Conservation (phyloP, 2,888 invertebrate species). For the Meteorus cinctellus region DNA sequence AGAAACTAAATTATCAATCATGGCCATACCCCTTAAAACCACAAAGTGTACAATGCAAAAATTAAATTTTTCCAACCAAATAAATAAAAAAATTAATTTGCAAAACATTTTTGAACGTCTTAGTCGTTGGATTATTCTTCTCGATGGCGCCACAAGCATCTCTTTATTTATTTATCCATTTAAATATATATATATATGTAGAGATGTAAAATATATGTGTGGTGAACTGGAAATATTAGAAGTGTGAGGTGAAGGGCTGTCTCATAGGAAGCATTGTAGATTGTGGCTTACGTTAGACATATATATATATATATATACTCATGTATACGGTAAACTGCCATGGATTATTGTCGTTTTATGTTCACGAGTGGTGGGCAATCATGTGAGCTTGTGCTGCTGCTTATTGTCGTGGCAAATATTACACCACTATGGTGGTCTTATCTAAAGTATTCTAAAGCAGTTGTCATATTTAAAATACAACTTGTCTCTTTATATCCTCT, state of each 20-base stretch:
- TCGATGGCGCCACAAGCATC: slow-evolving; percentile 29
- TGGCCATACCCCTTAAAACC: too few species aligned
- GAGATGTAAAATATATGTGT: neutral
- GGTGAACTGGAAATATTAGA: slow-evolving; percentile 13
- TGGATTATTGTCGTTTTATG: slow-evolving; percentile 46
- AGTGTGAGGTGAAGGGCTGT: neutral
- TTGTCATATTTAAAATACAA: slow-evolving; percentile 17
- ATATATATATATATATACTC: neutral
- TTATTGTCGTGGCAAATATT: slow-evolving; percentile 33
- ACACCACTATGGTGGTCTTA: slow-evolving; percentile 38
- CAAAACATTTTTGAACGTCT: slow-evolving; percentile 22
- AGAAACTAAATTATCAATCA: neutral
- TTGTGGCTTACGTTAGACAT: neutral
- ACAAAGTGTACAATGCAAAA: too few species aligned
- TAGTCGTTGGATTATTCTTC: slow-evolving; percentile 28
- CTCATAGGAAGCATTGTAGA: neutral
- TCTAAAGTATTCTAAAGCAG: slow-evolving; percentile 31
- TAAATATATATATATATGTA: neutral
- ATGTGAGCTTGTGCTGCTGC: slow-evolving; percentile 37
- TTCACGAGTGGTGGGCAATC: slow-evolving; percentile 40
- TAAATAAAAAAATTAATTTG: neutral
- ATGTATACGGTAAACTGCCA: slow-evolving; percentile 34
- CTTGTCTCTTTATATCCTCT: neutral
- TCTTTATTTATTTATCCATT: neutral
- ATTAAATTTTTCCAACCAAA: neutral